Percentiles rank a stretch among this genome's conserved stretches.
Conservation (phyloP, 2,113 vertebrate species). For the Bufo gargarizans region DNA sequence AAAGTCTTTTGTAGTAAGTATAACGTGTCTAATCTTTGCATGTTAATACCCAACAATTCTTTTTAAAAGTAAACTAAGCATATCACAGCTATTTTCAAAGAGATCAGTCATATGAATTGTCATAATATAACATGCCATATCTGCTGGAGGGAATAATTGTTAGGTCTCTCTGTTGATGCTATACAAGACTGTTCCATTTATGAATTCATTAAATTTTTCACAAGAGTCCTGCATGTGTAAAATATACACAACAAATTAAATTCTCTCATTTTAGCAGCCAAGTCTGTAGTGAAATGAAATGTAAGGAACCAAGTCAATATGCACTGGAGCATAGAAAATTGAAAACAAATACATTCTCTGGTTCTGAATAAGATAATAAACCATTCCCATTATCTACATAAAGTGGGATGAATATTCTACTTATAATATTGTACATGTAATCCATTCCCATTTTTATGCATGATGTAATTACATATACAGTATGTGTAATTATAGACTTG, state of each 20-base stretch:
- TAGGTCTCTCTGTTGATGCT: not conserved
- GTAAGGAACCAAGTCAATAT: not conserved
- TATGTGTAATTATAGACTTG: slow-evolving; percentile 4
- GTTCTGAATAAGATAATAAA: not conserved
- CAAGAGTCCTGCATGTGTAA: no score
- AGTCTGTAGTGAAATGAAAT: not conserved
- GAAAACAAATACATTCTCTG: not conserved
- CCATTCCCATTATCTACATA: not conserved
- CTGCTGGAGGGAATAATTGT: not conserved
- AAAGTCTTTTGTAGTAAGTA: no score
- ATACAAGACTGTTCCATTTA: not conserved
- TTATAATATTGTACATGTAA: not conserved
- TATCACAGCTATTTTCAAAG: not conserved
- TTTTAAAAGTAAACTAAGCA: no score
- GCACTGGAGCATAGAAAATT: not conserved
- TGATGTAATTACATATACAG: not conserved
- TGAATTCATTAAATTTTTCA: no score
- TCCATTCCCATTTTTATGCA: slow-evolving; percentile 4
- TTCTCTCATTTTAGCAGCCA: no score
- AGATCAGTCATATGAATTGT: not conserved
- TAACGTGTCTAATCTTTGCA: not conserved
- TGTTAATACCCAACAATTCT: not conserved
- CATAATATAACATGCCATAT: not conserved
- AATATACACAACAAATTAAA: no score
- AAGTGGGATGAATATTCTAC: not conserved